Conservation (phyloP, 2,888 invertebrate genomes). For the Drosophila niveifrons region DNA sequence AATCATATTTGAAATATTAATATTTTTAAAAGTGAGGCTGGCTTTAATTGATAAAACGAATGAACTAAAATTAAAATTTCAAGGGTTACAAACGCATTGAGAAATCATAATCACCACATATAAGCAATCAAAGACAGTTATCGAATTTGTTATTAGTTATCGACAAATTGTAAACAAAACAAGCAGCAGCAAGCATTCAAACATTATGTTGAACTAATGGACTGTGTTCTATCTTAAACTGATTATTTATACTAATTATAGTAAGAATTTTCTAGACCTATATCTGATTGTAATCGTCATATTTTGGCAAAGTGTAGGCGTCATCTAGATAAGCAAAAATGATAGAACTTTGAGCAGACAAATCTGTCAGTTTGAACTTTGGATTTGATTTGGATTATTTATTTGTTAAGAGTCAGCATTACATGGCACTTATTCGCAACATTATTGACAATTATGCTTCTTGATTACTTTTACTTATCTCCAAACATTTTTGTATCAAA, state of each 20-base stretch:
- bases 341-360: not conserved
- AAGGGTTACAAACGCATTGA: not conserved
- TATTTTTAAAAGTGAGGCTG: not conserved
- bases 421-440: not conserved
- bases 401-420: constrained; percentile 5
- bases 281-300: not conserved
- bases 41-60: not conserved
- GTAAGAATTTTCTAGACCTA: not conserved
- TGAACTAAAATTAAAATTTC: not conserved
- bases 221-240: no score
- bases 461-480: not conserved
- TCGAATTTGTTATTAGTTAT: not conserved
- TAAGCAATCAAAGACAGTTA: not conserved
- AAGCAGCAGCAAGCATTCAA: not conserved
- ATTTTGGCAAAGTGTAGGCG: not conserved
- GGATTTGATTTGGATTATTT: constrained; percentile 1
- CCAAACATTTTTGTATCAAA: not conserved
- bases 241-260: not conserved
- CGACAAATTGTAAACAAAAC: constrained; percentile 23
- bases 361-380: constrained; percentile 5
- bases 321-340: not conserved
- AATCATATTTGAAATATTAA: not conserved
- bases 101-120: not conserved
- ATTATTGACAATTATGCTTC: not conserved
- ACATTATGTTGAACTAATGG: no score